Evolutionary conservation across 2,113 vertebrate species (phyloP).

Genomic region (Hyperopisus bebe): DNA sequence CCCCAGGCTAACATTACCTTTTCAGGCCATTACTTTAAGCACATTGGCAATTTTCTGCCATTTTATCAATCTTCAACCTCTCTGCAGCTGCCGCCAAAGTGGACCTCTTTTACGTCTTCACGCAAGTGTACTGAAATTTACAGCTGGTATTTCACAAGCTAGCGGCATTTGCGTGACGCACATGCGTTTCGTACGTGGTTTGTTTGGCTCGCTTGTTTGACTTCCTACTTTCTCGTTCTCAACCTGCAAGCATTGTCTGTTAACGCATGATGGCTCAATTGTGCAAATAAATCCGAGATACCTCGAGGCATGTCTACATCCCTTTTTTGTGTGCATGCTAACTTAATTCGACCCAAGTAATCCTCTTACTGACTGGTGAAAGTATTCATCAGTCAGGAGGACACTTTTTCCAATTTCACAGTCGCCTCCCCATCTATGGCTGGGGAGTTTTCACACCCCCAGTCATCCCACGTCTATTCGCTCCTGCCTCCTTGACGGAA

Average conservation of each 20-base stretch:
- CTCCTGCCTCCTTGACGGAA: not conserved
- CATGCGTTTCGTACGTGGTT: not conserved
- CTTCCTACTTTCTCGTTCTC: not conserved
- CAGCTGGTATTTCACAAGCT: not conserved
- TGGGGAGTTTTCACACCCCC: not conserved
- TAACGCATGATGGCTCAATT: not conserved
- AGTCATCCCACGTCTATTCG: not conserved
- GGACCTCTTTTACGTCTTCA: not conserved
- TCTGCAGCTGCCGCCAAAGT: not conserved
- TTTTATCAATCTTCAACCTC: not conserved
- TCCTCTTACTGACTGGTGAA: conserved; percentile 5
- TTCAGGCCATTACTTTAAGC: not conserved
- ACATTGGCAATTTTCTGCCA: conserved; percentile 2
- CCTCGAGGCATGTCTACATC: not conserved
- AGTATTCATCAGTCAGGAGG: conserved; percentile 2
- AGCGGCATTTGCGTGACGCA: not conserved
- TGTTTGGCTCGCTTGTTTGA: not conserved
- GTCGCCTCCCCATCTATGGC: not conserved
- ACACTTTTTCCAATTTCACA: conserved; percentile 13
- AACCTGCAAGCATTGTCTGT: not conserved
- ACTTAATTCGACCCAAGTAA: not conserved
- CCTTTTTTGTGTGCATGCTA: not conserved
- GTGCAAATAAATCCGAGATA: not conserved
- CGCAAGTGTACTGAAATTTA: not conserved
- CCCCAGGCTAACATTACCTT: not conserved